Conservation (phyloP, 1,140 invertebrate species). For the Lasioglossum albipes region DNA sequence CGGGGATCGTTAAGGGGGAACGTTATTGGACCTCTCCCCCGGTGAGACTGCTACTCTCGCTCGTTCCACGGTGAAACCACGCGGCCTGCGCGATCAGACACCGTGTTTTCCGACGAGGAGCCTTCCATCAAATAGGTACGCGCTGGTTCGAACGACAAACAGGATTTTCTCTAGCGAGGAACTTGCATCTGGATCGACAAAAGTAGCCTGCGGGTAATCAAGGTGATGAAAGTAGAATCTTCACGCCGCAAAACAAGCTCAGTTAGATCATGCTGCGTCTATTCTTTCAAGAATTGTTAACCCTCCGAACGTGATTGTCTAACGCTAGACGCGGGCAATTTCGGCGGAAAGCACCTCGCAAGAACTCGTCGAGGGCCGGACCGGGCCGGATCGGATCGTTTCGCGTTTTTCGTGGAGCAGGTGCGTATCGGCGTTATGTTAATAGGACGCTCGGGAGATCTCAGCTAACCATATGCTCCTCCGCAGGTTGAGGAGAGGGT, state of each 20-base stretch:
- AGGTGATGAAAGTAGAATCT: too few species aligned
- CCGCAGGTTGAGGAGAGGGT: conserved; percentile 31
- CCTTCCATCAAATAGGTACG: too few species aligned
- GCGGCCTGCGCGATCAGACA: background rate
- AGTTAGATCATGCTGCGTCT: too few species aligned
- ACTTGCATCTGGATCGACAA: too few species aligned
- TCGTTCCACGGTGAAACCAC: background rate
- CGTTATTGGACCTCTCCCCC: background rate
- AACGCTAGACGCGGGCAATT: background rate
- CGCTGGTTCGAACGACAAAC: too few species aligned
- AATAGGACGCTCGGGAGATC: conserved; percentile 63
- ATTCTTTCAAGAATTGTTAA: too few species aligned
- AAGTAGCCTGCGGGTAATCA: too few species aligned
- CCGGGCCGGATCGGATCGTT: background rate
- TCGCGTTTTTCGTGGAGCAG: conserved; percentile 66
- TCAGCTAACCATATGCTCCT: conserved; percentile 72
- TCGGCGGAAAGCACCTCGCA: conserved; percentile 17
- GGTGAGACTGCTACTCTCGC: background rate
- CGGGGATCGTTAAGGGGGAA: conserved; percentile 9
- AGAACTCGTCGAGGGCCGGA: conserved; percentile 4
- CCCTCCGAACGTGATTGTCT: too few species aligned
- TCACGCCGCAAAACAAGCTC: too few species aligned
- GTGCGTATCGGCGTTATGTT: conserved; percentile 71
- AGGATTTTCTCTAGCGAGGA: too few species aligned
- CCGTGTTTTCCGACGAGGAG: background rate